Evolutionary conservation across 2,797 vertebrate genomes (phyloP).

Genomic region (Melanotaenia trifasciata): DNA sequence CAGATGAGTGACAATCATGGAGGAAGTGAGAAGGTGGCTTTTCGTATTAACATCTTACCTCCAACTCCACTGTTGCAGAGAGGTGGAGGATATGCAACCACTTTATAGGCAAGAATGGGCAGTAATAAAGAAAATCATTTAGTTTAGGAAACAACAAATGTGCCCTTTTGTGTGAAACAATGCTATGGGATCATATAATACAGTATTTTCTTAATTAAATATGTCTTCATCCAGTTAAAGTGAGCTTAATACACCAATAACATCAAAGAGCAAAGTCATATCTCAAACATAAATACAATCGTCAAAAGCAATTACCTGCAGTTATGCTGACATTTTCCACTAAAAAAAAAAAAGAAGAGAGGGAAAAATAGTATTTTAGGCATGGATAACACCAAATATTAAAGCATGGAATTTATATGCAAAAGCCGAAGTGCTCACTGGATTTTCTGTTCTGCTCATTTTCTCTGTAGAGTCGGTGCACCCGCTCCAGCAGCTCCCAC

Average conservation of each 20-base stretch:
- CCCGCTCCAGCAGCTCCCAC: conserved; percentile 97
- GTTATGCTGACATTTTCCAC: conserved; percentile 87
- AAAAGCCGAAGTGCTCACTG: conserved; percentile 70
- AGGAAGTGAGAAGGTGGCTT: conserved; percentile 35
- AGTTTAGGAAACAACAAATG: conserved; percentile 29
- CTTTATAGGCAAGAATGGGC: conserved; percentile 67
- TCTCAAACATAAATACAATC: background rate
- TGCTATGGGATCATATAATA: background rate
- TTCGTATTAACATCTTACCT: conserved; percentile 78
- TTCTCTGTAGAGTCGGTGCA: conserved; percentile 94
- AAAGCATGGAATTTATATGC: background rate
- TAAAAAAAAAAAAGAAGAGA: conserved; percentile 47
- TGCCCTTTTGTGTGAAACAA: conserved; percentile 19
- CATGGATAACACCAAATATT: background rate
- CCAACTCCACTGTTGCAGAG: conserved; percentile 81
- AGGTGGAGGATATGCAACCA: conserved; percentile 84
- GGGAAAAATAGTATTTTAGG: background rate
- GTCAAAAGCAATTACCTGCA: conserved; percentile 77
- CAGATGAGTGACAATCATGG: conserved; percentile 28
- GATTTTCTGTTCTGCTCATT: conserved; percentile 93
- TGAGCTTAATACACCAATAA: background rate
- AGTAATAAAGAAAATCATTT: conserved; percentile 50
- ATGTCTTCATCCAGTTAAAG: background rate
- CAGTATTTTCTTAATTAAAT: background rate
- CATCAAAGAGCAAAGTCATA: background rate